These are phyloP conservation scores for Mus musculus DNA, from an alignment of 2,113 vertebrate species.

Conservation along the genomic window DNA sequence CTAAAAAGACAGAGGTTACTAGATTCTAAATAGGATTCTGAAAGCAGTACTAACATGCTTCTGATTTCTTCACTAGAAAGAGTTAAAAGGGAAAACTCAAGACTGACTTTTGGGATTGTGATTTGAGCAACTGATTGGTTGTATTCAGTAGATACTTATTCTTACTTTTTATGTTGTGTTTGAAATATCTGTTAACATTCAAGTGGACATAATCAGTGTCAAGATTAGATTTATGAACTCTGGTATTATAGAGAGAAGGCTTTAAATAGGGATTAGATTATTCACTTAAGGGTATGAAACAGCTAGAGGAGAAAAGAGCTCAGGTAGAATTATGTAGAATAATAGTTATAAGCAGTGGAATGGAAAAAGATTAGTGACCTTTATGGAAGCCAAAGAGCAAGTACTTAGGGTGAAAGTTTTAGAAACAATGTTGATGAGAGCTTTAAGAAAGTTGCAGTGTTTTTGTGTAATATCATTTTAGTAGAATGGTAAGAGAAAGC, in stretches of 20 bases:
- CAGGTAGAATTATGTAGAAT: background rate
- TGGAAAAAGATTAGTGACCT: background rate
- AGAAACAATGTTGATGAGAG: background rate
- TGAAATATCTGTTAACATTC: constrained; percentile 37
- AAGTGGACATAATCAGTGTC: background rate
- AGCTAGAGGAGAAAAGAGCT: background rate
- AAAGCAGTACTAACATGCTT: constrained; percentile 19
- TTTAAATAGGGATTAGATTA: constrained; percentile 28
- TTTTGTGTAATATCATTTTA: background rate
- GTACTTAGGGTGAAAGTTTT: background rate
- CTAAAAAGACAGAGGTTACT: background rate
- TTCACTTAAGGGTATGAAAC: background rate
- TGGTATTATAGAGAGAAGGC: background rate
- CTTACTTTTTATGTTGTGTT: constrained; percentile 42
- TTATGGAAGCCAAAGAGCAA: background rate
- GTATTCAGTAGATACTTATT: background rate
- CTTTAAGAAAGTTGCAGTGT: background rate
- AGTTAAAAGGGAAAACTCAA: background rate
- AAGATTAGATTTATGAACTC: constrained; percentile 17
- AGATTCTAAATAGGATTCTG: constrained; percentile 27
- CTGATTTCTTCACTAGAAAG: background rate
- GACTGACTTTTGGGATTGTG: background rate
- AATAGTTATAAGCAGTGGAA: constrained; percentile 14
- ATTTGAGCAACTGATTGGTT: background rate
- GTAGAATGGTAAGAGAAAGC: constrained; percentile 24